Conservation (phyloP, 2,797 vertebrate genomes). For the Todus mexicanus region DNA sequence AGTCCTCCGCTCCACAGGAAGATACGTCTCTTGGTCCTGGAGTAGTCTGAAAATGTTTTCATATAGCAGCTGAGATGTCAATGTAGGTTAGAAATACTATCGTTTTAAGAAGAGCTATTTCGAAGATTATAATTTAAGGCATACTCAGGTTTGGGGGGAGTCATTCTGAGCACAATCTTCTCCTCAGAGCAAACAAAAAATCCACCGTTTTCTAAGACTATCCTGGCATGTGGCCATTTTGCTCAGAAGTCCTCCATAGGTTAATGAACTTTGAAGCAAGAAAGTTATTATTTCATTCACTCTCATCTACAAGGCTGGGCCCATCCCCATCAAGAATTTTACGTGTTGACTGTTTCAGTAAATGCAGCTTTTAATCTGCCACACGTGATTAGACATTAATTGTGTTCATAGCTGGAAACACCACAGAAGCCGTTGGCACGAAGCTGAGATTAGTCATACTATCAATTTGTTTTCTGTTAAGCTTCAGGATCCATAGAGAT, state of each 20-base stretch:
- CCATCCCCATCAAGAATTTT: background rate
- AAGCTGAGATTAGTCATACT: background rate
- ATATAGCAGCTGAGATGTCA: background rate
- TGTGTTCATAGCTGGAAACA: background rate
- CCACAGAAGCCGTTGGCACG: background rate
- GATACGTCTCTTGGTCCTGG: background rate
- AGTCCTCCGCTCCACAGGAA: fast-evolving
- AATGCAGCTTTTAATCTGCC: background rate
- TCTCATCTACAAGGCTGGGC: background rate
- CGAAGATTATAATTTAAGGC: background rate
- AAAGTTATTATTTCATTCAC: background rate
- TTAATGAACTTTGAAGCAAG: background rate
- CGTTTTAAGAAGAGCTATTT: background rate
- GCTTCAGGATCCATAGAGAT: background rate
- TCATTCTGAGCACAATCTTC: background rate
- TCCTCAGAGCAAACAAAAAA: background rate
- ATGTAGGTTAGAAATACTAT: background rate
- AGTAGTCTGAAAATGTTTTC: background rate
- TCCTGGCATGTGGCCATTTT: background rate
- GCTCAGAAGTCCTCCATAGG: background rate
- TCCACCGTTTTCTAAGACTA: background rate
- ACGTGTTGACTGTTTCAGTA: background rate
- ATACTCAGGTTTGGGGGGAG: background rate
- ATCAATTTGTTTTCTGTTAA: constrained; percentile 23
- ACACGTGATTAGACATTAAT: background rate